Evolutionary conservation across 2,113 vertebrate species (phyloP).

Genomic region (Pholis gunnellus): DNA sequence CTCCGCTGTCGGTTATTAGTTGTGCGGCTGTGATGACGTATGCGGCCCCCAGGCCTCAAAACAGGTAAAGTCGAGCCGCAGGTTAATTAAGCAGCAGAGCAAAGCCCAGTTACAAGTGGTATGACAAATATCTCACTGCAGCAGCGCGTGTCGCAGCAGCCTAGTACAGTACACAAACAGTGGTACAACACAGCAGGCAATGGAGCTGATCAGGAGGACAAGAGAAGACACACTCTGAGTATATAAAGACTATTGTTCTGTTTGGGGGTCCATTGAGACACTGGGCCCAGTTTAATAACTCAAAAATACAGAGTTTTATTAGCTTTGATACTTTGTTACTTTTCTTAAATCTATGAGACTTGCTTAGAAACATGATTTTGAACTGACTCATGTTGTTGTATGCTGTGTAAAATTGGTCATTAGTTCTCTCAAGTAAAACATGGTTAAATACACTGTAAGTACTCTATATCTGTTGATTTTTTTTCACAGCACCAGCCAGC

Average conservation of each 20-base stretch:
- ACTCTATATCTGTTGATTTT: no score
- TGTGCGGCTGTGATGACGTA: slow-evolving; percentile 49
- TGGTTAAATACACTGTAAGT: background rate
- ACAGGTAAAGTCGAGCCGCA: slow-evolving; percentile 60
- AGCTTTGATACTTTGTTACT: background rate
- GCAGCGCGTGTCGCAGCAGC: slow-evolving; percentile 11
- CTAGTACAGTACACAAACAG: background rate
- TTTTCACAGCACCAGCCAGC: no score
- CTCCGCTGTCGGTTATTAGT: slow-evolving; percentile 16
- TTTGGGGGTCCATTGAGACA: background rate
- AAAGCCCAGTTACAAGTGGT: background rate
- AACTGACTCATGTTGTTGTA: background rate
- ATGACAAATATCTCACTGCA: background rate
- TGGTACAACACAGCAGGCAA: background rate
- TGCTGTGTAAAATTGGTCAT: background rate
- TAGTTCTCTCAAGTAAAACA: background rate
- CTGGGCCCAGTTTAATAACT: background rate
- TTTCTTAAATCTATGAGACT: background rate
- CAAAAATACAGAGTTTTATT: background rate
- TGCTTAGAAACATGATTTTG: background rate
- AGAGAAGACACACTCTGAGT: no score
- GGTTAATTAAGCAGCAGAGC: background rate
- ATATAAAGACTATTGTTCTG: background rate
- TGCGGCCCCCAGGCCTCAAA: background rate
- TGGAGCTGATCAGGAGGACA: background rate